phyloP scores from a whole-genome alignment of 2,797 vertebrate species.

The Sebastes hubbsi region DNA sequence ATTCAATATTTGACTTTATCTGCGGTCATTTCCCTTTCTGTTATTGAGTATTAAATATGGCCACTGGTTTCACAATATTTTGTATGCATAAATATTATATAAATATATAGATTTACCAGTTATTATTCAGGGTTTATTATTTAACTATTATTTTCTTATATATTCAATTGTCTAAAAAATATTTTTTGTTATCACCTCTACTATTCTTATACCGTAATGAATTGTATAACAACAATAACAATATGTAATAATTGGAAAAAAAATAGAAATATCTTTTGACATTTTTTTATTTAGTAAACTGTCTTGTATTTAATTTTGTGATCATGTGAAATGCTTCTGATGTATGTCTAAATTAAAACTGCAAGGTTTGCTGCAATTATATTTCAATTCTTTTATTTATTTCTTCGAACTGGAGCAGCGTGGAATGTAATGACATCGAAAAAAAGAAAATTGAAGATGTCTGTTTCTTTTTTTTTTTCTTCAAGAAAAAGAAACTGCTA shows the following conservation, averaged over 20 bases:
- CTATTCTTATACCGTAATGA: neutral
- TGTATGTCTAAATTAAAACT: slow-evolving; percentile 61
- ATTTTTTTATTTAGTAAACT: neutral
- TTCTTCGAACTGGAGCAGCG: slow-evolving; percentile 92
- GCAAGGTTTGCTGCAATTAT: slow-evolving; percentile 66
- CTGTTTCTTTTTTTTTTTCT: slow-evolving; percentile 55
- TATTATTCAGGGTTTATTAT: neutral
- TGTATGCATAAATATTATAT: neutral
- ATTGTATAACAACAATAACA: neutral
- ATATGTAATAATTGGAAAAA: neutral
- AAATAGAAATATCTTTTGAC: neutral
- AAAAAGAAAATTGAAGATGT: slow-evolving; percentile 71
- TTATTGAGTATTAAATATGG: slow-evolving; percentile 2
- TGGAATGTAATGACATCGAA: slow-evolving; percentile 92
- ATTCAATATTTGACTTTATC: slow-evolving; percentile 15
- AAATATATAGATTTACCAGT: neutral
- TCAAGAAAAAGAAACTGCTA: slow-evolving; percentile 81
- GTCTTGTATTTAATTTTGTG: slow-evolving; percentile 2
- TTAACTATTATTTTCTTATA: neutral
- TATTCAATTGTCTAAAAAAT: neutral
- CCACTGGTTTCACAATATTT: neutral
- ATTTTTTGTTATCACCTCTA: neutral
- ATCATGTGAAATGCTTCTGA: slow-evolving; percentile 16
- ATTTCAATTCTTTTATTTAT: slow-evolving; percentile 86
- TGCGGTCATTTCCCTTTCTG: neutral